Evolutionary conservation across 1,140 invertebrate species (phyloP).

Genomic region (Augochlora pura): DNA sequence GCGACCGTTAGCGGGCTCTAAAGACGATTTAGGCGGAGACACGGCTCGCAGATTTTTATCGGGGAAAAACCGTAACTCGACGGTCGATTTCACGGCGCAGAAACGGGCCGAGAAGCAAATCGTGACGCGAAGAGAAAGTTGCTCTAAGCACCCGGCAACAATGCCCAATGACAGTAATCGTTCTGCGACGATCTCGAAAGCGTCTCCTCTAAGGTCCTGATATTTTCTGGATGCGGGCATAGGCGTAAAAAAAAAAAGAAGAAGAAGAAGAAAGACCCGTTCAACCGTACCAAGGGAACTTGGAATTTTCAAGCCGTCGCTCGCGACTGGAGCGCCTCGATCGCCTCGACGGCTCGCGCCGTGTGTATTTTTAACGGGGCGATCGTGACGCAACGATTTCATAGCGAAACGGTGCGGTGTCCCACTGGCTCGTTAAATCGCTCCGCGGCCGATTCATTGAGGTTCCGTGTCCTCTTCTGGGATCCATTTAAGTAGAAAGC

Average conservation of each 20-base stretch:
- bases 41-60: not conserved
- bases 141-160: not conserved
- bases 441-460: not conserved
- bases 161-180: slow-evolving; percentile 39
- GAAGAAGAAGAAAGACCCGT: too few relatives aligned
- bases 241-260: too few relatives aligned
- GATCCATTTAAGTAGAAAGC: slow-evolving; percentile 6
- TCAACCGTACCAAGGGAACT: too few relatives aligned
- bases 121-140: slow-evolving; percentile 48
- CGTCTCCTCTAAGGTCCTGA: slow-evolving; percentile 9
- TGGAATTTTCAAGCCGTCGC: too few relatives aligned
- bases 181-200: slow-evolving; percentile 36
- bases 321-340: too few relatives aligned
- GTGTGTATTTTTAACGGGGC: not conserved
- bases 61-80: not conserved
- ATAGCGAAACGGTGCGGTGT: not conserved
- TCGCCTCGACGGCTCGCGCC: too few relatives aligned
- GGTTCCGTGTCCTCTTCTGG: not conserved
- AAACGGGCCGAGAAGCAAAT: slow-evolving; percentile 22
- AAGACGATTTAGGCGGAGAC: not conserved
- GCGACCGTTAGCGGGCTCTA: too few relatives aligned
- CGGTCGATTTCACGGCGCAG: not conserved
- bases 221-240: not conserved
- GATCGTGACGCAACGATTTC: not conserved
- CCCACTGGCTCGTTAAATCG: not conserved